phyloP scores from a whole-genome alignment of 1,140 invertebrate species.

The Augochlora pura region DNA sequence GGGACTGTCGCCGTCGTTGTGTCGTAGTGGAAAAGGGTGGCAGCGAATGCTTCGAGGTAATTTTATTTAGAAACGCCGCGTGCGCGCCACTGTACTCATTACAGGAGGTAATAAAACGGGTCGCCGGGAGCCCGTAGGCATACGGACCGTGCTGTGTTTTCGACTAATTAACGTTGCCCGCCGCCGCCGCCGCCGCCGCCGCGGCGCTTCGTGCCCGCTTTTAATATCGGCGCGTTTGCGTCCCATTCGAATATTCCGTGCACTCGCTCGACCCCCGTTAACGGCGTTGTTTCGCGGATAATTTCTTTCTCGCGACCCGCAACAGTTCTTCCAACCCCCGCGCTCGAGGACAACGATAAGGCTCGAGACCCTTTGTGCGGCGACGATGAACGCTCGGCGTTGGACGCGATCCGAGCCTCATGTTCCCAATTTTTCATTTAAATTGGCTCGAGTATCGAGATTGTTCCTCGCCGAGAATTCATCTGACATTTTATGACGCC shows the following conservation, averaged over 20 bases:
- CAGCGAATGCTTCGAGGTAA: conserved; percentile 44
- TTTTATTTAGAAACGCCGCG: conserved; percentile 64
- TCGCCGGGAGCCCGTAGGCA: conserved; percentile 46
- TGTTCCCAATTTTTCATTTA: neutral
- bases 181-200: conserved; percentile 38
- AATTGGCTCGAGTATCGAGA: too few relatives aligned
- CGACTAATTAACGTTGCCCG: conserved; percentile 63
- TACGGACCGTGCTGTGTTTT: conserved; percentile 56
- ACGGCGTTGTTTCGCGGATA: conserved; percentile 29
- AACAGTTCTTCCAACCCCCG: neutral
- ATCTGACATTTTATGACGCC: too few relatives aligned
- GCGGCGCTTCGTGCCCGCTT: conserved; percentile 49
- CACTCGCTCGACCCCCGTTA: conserved; percentile 7
- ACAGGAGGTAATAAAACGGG: conserved; percentile 59
- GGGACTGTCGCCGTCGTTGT: conserved; percentile 15
- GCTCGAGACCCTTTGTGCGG: neutral
- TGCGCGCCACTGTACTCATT: conserved; percentile 60
- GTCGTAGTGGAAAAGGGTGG: conserved; percentile 12
- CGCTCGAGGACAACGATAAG: neutral
- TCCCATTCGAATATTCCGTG: conserved; percentile 43
- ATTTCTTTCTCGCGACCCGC: neutral
- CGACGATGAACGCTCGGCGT: neutral
- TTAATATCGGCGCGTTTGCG: conserved; percentile 51
- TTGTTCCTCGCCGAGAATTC: too few relatives aligned
- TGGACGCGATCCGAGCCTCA: neutral